Percentiles rank a stretch among this genome's conserved stretches.
Evolutionary conservation across 2,888 invertebrate genomes (phyloP).

Genomic region (Epinotia ramella): DNA sequence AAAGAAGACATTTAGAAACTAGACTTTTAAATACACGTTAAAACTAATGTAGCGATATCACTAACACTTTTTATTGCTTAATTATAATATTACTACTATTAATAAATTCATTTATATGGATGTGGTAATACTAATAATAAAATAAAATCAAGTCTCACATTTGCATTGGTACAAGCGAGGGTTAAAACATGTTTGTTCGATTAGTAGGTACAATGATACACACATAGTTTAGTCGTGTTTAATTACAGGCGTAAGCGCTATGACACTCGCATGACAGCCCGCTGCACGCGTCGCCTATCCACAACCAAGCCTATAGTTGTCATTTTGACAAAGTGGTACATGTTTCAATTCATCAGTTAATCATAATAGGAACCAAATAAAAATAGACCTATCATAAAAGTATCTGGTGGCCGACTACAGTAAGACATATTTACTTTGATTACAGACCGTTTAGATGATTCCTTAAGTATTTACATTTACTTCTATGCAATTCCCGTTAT

Average conservation of each 20-base stretch:
- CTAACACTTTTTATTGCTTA: slow-evolving; percentile 81
- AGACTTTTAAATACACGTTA: slow-evolving; percentile 49
- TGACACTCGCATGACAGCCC: too few species aligned
- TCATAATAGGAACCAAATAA: too few species aligned
- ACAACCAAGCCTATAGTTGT: too few species aligned
- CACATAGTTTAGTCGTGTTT: too few species aligned
- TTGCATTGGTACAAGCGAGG: neutral
- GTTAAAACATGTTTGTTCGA: too few species aligned
- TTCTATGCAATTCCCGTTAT: slow-evolving; percentile 38
- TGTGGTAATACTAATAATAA: slow-evolving; percentile 51
- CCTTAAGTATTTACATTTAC: slow-evolving; percentile 33
- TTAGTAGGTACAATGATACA: too few species aligned
- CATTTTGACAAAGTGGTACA: too few species aligned
- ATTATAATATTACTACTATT: slow-evolving; percentile 65
- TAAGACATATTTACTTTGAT: neutral
- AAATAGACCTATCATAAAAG: too few species aligned
- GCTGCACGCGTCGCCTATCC: too few species aligned
- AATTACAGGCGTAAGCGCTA: too few species aligned
- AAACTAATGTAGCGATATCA: slow-evolving; percentile 66
- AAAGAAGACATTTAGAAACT: slow-evolving; percentile 48
- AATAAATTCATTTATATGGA: slow-evolving; percentile 80
- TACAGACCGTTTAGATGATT: neutral
- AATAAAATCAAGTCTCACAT: slow-evolving; percentile 5
- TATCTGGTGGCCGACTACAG: neutral
- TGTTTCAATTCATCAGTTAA: too few species aligned